A percentile compares a stretch with the other conserved stretches of the same genome.
phyloP scores from a whole-genome alignment of 2,888 invertebrate species.

The Xiphydria camelus region DNA sequence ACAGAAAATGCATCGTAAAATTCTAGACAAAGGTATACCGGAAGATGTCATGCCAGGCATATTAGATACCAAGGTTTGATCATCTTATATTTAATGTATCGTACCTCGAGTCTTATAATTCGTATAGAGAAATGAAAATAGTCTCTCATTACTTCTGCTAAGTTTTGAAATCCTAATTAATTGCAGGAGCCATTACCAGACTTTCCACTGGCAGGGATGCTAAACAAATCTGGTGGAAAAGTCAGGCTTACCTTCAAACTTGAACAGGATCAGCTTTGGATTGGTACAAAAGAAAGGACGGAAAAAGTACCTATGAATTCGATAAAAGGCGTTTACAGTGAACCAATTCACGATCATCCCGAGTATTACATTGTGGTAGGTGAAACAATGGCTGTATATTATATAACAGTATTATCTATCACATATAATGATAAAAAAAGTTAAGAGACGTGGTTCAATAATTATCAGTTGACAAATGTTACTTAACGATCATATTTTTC shows the following conservation, averaged over 20 bases:
- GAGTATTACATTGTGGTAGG: conserved; percentile 89
- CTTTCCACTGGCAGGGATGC: conserved; percentile 83
- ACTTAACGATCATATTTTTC: conserved; percentile 10
- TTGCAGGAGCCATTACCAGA: conserved; percentile 78
- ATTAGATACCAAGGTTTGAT: conserved; percentile 71
- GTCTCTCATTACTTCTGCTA: conserved; percentile 11
- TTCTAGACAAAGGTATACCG: conserved; percentile 86
- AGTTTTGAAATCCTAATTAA: conserved; percentile 7
- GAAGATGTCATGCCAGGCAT: conserved; percentile 89
- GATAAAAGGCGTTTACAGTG: conserved; percentile 78
- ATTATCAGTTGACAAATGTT: no score
- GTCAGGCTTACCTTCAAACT: conserved; percentile 90
- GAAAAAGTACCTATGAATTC: conserved; percentile 90
- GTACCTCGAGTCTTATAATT: neutral
- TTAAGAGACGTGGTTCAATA: no score
- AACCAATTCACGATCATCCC: conserved; percentile 85
- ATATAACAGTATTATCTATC: neutral
- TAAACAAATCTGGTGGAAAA: conserved; percentile 88
- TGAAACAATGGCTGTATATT: conserved; percentile 17
- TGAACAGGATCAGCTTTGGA: conserved; percentile 88
- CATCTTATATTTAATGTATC: neutral
- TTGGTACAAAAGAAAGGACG: conserved; percentile 90
- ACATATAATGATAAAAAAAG: no score
- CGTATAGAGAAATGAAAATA: conserved; percentile 1
- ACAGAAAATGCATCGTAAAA: conserved; percentile 82